Percentiles rank a stretch among this genome's conserved stretches.
Conservation (phyloP, 1,140 invertebrate species). For the Drosophila takahashii region DNA sequence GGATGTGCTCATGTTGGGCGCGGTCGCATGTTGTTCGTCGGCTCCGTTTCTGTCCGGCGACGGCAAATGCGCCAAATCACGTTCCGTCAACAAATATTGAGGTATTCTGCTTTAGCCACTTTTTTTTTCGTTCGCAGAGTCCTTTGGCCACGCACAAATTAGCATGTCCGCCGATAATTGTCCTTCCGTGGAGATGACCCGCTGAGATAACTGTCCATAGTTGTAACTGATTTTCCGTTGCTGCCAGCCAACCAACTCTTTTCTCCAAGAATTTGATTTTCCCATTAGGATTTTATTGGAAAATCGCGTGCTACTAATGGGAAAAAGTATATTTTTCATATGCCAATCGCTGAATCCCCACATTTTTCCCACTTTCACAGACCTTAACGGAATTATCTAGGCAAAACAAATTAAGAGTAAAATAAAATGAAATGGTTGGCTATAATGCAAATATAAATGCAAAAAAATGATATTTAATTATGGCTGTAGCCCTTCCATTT, state of each 20-base stretch:
- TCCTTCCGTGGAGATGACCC: conserved; percentile 83
- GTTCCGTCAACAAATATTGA: conserved; percentile 83
- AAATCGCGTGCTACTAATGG: conserved; percentile 75
- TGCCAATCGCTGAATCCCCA: neutral
- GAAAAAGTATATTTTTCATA: conserved; percentile 21
- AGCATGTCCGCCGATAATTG: conserved; percentile 84
- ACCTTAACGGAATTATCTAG: conserved; percentile 10
- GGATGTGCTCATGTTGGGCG: conserved; percentile 43
- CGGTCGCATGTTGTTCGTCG: conserved; percentile 39
- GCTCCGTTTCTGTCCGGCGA: conserved; percentile 5
- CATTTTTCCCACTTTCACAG: neutral
- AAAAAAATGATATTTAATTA: conserved; percentile 79
- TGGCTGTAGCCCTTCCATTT: conserved; percentile 49
- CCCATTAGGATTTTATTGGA: conserved; percentile 67
- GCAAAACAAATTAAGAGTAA: conserved; percentile 42
- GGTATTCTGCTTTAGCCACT: conserved; percentile 78
- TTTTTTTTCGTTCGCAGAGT: conserved; percentile 14
- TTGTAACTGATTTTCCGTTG: conserved; percentile 77
- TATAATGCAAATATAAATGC: conserved; percentile 72
- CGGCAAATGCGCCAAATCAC: conserved; percentile 81
- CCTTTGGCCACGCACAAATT: conserved; percentile 71
- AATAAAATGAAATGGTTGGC: conserved; percentile 66
- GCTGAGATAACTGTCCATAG: conserved; percentile 81
- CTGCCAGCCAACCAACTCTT: conserved; percentile 13
- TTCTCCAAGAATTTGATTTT: conserved; percentile 64